These are phyloP conservation scores for Lacanobia wlatinum DNA, from an alignment of 2,888 invertebrate genomes.

Conservation along the genomic window DNA sequence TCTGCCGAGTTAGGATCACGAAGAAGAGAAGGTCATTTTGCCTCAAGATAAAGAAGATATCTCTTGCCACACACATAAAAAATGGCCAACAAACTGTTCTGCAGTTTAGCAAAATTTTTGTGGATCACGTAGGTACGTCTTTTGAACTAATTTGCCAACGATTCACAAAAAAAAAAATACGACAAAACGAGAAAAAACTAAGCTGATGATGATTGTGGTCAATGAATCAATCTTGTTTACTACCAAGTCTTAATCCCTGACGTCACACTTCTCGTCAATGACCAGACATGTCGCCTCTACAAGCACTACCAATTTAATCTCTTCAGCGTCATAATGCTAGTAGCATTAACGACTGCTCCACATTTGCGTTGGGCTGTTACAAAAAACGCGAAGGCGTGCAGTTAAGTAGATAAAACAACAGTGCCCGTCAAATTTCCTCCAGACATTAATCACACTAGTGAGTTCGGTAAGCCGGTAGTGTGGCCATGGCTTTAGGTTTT, in stretches of 20 bases:
- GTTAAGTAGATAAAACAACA: slow-evolving; percentile 90
- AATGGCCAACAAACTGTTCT: too few relatives aligned
- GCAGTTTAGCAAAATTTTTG: too few relatives aligned
- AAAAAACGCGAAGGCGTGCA: slow-evolving; percentile 88
- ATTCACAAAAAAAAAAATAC: not conserved
- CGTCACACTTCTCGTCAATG: slow-evolving; percentile 10
- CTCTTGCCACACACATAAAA: too few relatives aligned
- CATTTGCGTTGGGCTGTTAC: slow-evolving; percentile 77
- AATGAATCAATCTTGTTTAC: slow-evolving; percentile 12
- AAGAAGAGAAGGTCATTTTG: too few relatives aligned
- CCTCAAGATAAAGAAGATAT: too few relatives aligned
- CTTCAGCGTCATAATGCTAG: slow-evolving; percentile 75
- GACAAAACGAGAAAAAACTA: not conserved
- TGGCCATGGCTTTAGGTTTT: slow-evolving; percentile 69
- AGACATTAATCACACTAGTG: slow-evolving; percentile 89
- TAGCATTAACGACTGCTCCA: slow-evolving; percentile 88
- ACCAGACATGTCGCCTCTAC: slow-evolving; percentile 52
- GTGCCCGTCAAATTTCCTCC: slow-evolving; percentile 90
- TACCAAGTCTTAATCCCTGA: not conserved
- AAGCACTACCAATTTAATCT: slow-evolving; percentile 61
- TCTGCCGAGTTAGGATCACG: too few relatives aligned
- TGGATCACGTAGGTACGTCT: too few relatives aligned
- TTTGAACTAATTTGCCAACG: too few relatives aligned
- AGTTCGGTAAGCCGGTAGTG: slow-evolving; percentile 83
- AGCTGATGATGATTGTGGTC: not conserved